These are phyloP conservation scores for Dorcus parallelipipedus DNA, from an alignment of 2,888 invertebrate genomes.

Conservation along the genomic window DNA sequence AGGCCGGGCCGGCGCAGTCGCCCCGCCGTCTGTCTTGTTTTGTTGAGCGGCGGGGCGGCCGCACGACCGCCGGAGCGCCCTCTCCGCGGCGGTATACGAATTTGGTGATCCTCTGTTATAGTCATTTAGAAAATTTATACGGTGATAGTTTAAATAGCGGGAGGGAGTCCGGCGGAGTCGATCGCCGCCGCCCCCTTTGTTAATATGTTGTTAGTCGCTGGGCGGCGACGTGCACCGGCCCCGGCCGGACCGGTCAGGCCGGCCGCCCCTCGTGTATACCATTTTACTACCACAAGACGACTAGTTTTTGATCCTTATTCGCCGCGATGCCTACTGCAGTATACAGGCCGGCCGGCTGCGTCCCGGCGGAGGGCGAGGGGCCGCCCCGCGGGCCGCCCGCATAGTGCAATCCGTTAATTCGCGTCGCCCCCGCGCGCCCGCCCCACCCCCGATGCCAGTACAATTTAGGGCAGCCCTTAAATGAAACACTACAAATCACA, in stretches of 20 bases:
- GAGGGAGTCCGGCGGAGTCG: slow-evolving; percentile 12
- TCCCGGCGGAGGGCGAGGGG: slow-evolving; percentile 18
- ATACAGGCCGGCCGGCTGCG: slow-evolving; percentile 24
- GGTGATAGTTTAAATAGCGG: slow-evolving; percentile 27
- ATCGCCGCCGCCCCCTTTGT: slow-evolving; percentile 26
- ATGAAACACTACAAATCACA: background rate
- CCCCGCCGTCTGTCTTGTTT: slow-evolving; percentile 5
- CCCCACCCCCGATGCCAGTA: slow-evolving; percentile 12
- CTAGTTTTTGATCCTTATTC: slow-evolving; percentile 31
- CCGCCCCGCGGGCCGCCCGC: slow-evolving; percentile 20
- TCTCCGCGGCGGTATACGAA: slow-evolving; percentile 34
- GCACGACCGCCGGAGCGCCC: slow-evolving; percentile 16
- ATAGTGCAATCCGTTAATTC: slow-evolving; percentile 23
- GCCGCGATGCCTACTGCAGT: slow-evolving; percentile 27
- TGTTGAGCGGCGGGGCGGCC: slow-evolving; percentile 5
- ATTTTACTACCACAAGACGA: slow-evolving; percentile 25
- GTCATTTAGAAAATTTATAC: slow-evolving; percentile 31
- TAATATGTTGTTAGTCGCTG: slow-evolving; percentile 27
- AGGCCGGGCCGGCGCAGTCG: slow-evolving; percentile 8
- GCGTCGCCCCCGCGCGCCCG: slow-evolving; percentile 10
- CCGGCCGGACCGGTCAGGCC: slow-evolving; percentile 22
- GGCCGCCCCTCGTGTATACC: slow-evolving; percentile 28
- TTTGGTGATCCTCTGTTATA: slow-evolving; percentile 34
- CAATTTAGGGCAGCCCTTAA: background rate
- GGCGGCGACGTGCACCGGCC: slow-evolving; percentile 22